A percentile compares a stretch with the other conserved stretches of the same genome.
Evolutionary conservation across 2,888 invertebrate species (phyloP).

Genomic region (Sinhomidia bicolor): DNA sequence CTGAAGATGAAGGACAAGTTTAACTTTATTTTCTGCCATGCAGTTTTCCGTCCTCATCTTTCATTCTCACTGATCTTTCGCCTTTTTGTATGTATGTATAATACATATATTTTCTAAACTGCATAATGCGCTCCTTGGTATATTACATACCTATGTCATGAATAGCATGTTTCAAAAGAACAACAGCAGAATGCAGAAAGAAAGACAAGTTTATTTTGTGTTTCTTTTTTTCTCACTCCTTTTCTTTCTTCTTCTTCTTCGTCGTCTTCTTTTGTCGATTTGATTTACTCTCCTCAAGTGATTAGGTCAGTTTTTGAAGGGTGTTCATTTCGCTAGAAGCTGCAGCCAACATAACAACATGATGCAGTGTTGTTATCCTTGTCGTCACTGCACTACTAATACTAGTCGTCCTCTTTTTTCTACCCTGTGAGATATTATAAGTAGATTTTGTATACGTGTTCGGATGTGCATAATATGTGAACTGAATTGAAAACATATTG

Average conservation of each 20-base stretch:
- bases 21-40: conserved; percentile 39
- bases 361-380: background rate
- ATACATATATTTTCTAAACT: background rate
- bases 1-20: conserved; percentile 38
- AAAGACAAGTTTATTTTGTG: conserved; percentile 31
- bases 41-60: conserved; percentile 29
- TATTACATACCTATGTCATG: background rate
- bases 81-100: too few species aligned
- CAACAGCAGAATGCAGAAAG: background rate
- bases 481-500: conserved; percentile 44
- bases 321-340: conserved; percentile 1
- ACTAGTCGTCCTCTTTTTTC: conserved; percentile 45
- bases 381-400: background rate
- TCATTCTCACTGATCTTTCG: conserved; percentile 12
- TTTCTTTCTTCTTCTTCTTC: too few species aligned
- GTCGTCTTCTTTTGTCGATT: conserved; percentile 60
- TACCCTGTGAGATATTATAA: background rate
- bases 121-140: background rate
- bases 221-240: conserved; percentile 35
- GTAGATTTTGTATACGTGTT: background rate
- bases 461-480: background rate
- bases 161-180: background rate
- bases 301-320: conserved; percentile 66
- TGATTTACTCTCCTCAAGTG: conserved; percentile 60
- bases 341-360: background rate